A percentile compares a stretch with the other conserved stretches of the same genome.
Conservation (phyloP, 1,140 invertebrate genomes). For the Parasteatoda tepidariorum region DNA sequence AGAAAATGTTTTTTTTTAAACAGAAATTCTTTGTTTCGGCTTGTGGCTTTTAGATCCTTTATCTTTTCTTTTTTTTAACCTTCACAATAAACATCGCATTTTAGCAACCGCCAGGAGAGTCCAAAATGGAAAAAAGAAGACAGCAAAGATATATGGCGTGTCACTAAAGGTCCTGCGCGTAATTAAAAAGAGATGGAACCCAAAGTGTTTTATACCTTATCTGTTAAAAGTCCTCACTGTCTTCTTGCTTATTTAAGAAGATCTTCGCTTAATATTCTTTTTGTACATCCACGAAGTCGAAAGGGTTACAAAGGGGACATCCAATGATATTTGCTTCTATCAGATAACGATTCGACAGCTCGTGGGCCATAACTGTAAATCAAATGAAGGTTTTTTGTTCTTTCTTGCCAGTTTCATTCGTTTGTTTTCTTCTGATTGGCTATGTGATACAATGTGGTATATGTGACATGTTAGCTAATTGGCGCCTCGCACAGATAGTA, state of each 20-base stretch:
- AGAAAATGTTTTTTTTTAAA: too few species aligned
- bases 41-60: too few species aligned
- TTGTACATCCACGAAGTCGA: neutral
- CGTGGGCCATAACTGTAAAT: neutral
- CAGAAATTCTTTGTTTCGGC: too few species aligned
- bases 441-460: neutral
- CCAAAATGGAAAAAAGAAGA: slow-evolving; percentile 17
- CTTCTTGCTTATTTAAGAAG: slow-evolving; percentile 33
- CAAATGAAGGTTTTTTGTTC: neutral
- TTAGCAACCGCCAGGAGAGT: neutral
- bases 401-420: neutral
- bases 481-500: neutral
- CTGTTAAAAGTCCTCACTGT: slow-evolving; percentile 30
- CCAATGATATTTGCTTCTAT: neutral
- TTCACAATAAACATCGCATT: too few species aligned
- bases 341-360: neutral
- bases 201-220: slow-evolving; percentile 56
- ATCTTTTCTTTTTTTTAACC: too few species aligned
- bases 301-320: neutral
- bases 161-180: slow-evolving; percentile 42
- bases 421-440: neutral
- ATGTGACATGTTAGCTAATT: neutral
- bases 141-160: slow-evolving; percentile 50
- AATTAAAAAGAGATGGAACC: slow-evolving; percentile 56
- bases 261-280: neutral